Evolutionary conservation across 1,140 invertebrate species (phyloP).

Genomic region (Trissolcus basalis): DNA sequence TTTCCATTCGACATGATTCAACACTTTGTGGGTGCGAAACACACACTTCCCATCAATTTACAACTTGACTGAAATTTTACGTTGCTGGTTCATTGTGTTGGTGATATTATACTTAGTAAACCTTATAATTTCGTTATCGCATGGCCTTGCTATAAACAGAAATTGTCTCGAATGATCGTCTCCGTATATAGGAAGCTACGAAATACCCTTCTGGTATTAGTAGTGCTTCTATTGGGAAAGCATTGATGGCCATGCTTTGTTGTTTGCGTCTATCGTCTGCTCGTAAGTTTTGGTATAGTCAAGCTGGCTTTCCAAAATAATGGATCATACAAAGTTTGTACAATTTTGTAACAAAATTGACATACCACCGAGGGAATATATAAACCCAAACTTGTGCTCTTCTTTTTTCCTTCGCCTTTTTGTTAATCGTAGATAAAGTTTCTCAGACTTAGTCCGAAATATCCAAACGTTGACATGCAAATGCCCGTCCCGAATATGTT

Average conservation of each 20-base stretch:
- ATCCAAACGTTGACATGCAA: conserved; percentile 23
- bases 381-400: too few species aligned
- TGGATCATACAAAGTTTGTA: too few species aligned
- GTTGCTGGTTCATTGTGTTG: background rate
- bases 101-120: background rate
- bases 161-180: conserved; percentile 2
- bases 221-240: background rate
- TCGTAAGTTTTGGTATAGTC: background rate
- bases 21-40: too few species aligned
- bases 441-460: conserved; percentile 16
- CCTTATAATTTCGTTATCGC: conserved; percentile 1
- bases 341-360: too few species aligned
- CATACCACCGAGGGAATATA: too few species aligned
- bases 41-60: background rate
- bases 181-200: background rate
- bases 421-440: conserved; percentile 6
- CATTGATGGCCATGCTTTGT: background rate
- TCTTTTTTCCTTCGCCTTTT: too few species aligned
- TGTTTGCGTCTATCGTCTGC: background rate
- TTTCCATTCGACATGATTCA: too few species aligned
- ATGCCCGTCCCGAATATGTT: conserved; percentile 24
- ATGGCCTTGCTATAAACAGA: background rate
- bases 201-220: background rate
- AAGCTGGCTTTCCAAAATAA: background rate
- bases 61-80: background rate